Evolutionary conservation across 2,888 invertebrate genomes (phyloP).

Genomic region (Gnatocerus cornutus): DNA sequence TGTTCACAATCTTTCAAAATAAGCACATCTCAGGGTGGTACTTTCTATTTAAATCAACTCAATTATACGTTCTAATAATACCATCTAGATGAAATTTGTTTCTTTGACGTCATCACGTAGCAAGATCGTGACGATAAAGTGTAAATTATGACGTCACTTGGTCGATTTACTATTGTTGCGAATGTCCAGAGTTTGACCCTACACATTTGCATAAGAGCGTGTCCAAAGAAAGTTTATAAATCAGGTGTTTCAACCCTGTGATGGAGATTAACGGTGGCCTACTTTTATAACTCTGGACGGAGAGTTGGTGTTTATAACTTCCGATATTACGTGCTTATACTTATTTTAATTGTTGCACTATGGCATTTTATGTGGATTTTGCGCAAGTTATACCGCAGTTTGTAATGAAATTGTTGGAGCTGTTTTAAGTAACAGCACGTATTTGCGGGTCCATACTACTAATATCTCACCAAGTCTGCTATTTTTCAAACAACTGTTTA

Average conservation of each 20-base stretch:
- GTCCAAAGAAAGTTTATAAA: constrained; percentile 6
- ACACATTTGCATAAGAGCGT: constrained; percentile 24
- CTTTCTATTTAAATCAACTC: constrained; percentile 8
- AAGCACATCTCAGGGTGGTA: background rate
- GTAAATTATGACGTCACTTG: constrained; percentile 15
- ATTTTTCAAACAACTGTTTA: no score
- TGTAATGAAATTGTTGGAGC: no score
- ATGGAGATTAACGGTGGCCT: constrained; percentile 15
- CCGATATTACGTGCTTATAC: no score
- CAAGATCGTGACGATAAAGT: constrained; percentile 14
- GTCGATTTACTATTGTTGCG: constrained; percentile 13
- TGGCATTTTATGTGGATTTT: no score
- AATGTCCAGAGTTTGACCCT: background rate
- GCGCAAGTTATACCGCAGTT: no score
- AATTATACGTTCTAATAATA: constrained; percentile 15
- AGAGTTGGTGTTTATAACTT: background rate
- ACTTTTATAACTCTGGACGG: background rate
- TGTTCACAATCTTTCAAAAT: background rate
- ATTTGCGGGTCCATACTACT: no score
- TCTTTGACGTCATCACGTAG: constrained; percentile 10
- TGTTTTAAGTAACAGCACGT: no score
- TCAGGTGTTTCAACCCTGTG: constrained; percentile 19
- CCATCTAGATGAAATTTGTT: background rate
- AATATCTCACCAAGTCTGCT: no score
- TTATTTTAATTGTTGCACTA: no score